phyloP scores from a whole-genome alignment of 2,113 vertebrate species.

The Macaca nemestrina region DNA sequence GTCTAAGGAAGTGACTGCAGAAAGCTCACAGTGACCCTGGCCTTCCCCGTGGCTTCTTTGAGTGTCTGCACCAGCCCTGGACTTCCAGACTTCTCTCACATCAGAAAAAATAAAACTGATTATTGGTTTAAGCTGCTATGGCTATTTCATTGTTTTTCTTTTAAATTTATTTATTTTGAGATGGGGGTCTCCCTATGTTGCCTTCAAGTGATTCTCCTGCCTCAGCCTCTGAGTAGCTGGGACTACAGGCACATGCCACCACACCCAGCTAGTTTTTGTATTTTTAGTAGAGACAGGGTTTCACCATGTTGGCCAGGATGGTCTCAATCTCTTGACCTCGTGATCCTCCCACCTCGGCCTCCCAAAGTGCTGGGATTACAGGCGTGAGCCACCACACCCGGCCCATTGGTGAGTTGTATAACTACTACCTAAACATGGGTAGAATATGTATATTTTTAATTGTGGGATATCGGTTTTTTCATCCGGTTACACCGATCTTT shows the following conservation, averaged over 20 bases:
- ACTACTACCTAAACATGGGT: not conserved
- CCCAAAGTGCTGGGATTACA: too few relatives aligned
- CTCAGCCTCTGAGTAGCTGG: not conserved
- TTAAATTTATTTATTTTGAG: constrained; percentile 4
- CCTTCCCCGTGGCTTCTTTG: not conserved
- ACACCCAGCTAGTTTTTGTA: not conserved
- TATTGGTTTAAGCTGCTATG: not conserved
- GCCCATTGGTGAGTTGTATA: not conserved
- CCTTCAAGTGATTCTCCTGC: not conserved
- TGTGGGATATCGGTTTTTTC: not conserved
- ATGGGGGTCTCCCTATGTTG: not conserved
- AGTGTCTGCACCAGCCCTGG: not conserved
- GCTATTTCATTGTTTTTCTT: constrained; percentile 4
- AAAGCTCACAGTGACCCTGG: not conserved
- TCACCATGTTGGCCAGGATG: too few relatives aligned
- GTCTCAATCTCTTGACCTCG: too few relatives aligned
- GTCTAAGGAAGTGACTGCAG: not conserved
- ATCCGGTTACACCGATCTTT: not conserved
- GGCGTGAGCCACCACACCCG: too few relatives aligned
- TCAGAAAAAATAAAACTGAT: constrained; percentile 49
- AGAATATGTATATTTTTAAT: not conserved
- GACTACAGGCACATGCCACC: not conserved
- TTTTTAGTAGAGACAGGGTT: not conserved
- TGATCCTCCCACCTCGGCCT: too few relatives aligned
- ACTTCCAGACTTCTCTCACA: not conserved